Evolutionary conservation across 2,888 invertebrate genomes (phyloP).

Genomic region (Lamproptera curius): DNA sequence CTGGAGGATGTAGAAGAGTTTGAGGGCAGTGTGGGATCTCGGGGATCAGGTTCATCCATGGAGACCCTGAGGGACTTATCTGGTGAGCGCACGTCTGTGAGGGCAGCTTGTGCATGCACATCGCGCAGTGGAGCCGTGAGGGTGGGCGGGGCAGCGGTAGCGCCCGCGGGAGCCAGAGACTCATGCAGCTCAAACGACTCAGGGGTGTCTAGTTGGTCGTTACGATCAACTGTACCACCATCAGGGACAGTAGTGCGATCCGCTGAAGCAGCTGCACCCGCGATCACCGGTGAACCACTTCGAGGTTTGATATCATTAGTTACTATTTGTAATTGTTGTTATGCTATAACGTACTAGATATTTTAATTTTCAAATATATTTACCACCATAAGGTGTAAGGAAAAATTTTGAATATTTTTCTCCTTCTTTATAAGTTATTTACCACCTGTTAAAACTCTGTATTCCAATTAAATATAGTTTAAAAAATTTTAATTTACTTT

Average conservation of each 20-base stretch:
- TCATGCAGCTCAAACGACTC: slow-evolving; percentile 91
- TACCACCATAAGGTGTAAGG: too few species aligned
- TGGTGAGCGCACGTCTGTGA: slow-evolving; percentile 41
- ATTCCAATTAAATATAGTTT: too few species aligned
- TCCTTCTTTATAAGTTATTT: too few species aligned
- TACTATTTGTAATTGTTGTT: too few species aligned
- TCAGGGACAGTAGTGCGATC: slow-evolving; percentile 77
- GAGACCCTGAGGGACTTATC: slow-evolving; percentile 66
- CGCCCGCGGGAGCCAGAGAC: slow-evolving; percentile 83
- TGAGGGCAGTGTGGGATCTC: slow-evolving; percentile 60
- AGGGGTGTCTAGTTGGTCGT: slow-evolving; percentile 83
- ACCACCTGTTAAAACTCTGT: too few species aligned
- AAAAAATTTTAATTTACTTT: too few species aligned
- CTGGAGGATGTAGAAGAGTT: slow-evolving; percentile 80
- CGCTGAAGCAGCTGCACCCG: slow-evolving; percentile 80
- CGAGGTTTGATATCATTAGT: slow-evolving; percentile 69
- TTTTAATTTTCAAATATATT: too few species aligned
- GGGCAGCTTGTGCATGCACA: slow-evolving; percentile 63
- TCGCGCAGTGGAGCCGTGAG: slow-evolving; percentile 35
- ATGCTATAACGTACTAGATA: too few species aligned
- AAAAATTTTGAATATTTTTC: too few species aligned
- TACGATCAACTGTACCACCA: slow-evolving; percentile 65
- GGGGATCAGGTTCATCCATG: slow-evolving; percentile 66
- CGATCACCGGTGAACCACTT: slow-evolving; percentile 57
- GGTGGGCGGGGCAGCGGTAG: slow-evolving; percentile 64